These are phyloP conservation scores for Tetrax tetrax DNA, from an alignment of 2,113 vertebrate genomes.

Conservation along the genomic window DNA sequence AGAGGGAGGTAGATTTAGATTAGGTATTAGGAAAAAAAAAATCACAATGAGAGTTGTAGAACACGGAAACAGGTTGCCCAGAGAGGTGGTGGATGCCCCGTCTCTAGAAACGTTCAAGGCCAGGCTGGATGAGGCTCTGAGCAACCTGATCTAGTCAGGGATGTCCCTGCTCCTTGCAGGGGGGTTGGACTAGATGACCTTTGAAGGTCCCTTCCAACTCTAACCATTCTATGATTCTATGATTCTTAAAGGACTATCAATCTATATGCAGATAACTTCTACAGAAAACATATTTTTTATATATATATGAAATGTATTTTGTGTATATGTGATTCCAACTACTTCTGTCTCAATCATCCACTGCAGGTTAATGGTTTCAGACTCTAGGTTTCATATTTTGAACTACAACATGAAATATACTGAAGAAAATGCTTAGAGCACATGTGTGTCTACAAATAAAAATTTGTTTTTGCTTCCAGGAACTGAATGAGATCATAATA, in stretches of 20 bases:
- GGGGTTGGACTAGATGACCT: no score
- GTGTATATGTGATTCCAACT: not conserved
- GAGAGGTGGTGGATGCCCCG: no score
- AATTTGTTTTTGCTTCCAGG: not conserved
- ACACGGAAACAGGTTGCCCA: no score
- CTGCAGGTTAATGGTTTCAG: not conserved
- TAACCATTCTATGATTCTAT: no score
- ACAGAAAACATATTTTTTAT: not conserved
- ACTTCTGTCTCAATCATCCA: not conserved
- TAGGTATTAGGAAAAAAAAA: no score
- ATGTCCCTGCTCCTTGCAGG: no score
- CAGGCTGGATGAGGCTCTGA: no score
- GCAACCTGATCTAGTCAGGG: no score
- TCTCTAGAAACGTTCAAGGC: no score
- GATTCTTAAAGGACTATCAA: not conserved
- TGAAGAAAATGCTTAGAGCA: not conserved
- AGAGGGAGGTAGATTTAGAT: no score
- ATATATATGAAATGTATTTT: not conserved
- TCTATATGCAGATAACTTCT: not conserved
- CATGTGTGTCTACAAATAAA: not conserved
- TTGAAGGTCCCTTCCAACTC: no score
- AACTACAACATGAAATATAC: not conserved
- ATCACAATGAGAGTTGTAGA: no score
- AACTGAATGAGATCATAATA: not conserved
- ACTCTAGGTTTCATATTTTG: not conserved